Base-by-base conservation (phyloP, 2,888 invertebrate species). In the Amiota minor region DNA sequence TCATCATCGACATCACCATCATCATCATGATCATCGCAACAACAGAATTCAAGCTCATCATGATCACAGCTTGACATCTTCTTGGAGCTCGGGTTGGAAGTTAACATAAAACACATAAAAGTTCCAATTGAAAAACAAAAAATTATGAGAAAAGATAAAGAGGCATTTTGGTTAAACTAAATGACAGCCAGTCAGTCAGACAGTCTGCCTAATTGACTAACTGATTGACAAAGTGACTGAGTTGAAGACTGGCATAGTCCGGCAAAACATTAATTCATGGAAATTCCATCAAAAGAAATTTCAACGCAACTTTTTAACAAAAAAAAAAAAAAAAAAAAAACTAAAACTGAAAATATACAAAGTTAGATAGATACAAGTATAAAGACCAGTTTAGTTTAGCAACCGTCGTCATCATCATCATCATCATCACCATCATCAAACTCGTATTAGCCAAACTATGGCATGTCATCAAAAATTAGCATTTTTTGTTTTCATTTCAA, bases 381-480 rank as follows among this genome's bases (percentile, higher is more conserved):
- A 71, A 74, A 71, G 61, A 72, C 74, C 68, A 67, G 74, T 74
- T 74, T 74, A 71, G 71, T 11, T 20, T 12, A 12, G 11, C 49
- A 49, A 16, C 49, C 23, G 35, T 59, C 16, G 61, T 35, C 71
- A 62, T 35, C 71, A 49, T 18, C 65, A 65, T 53, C 62, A 16
- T 55, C 35, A 45, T 53, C 71, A 50, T 53, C 35, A 84, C 81
- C 87, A 82, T 84, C 86, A 81, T 86, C 83, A 84, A 53, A 50
- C 86, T 84, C 86, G 87, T 86, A 50, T 84, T 84, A 84, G 87
- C 87, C 86, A 84, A 84, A 84, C 87, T 84, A 84, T 86, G 83
- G 83, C 83, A 83, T 83, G 83, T 83, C 83, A 83, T 86, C 83
- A 78, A 80, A 84, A 86, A 86, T 84, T 86, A 84, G 86, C 86